These are phyloP conservation scores for Anthonomus grandis DNA, from an alignment of 1,140 invertebrate genomes.

Conservation along the genomic window DNA sequence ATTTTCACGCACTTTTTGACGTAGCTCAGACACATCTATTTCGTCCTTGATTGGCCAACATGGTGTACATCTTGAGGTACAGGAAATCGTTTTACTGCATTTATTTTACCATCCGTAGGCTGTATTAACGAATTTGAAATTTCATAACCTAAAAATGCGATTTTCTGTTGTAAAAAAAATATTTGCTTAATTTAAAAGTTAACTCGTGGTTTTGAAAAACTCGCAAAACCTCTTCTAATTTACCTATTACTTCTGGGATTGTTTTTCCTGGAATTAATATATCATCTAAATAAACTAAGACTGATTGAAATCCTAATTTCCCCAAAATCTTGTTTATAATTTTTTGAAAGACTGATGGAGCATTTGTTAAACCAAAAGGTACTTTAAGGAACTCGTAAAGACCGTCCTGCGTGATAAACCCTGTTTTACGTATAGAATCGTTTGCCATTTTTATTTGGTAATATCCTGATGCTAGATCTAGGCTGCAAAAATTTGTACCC, in stretches of 20 bases:
- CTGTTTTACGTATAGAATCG: conserved; percentile 30
- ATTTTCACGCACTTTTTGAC: no score
- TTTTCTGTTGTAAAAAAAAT: conserved; percentile 6
- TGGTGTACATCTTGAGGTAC: no score
- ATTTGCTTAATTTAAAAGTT: conserved; percentile 9
- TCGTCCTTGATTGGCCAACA: no score
- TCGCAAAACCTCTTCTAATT: not conserved
- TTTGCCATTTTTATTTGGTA: conserved; percentile 38
- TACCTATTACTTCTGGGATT: not conserved
- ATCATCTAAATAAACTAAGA: conserved; percentile 42
- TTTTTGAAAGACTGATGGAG: conserved; percentile 28
- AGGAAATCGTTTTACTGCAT: conserved; percentile 25
- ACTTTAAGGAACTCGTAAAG: conserved; percentile 34
- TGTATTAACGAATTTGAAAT: conserved; percentile 8
- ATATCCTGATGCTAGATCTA: conserved; percentile 36
- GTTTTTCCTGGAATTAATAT: conserved; percentile 34
- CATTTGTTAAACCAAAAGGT: conserved; percentile 37
- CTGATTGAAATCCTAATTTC: conserved; percentile 19
- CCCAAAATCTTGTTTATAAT: conserved; percentile 22
- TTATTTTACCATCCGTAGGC: not conserved
- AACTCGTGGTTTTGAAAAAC: not conserved
- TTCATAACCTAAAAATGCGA: conserved; percentile 6
- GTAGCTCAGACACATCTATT: no score
- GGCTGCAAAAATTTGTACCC: conserved; percentile 38
- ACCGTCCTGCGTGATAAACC: conserved; percentile 33